These are phyloP conservation scores for Drosophila littoralis DNA, from an alignment of 1,140 invertebrate species.

Conservation along the genomic window DNA sequence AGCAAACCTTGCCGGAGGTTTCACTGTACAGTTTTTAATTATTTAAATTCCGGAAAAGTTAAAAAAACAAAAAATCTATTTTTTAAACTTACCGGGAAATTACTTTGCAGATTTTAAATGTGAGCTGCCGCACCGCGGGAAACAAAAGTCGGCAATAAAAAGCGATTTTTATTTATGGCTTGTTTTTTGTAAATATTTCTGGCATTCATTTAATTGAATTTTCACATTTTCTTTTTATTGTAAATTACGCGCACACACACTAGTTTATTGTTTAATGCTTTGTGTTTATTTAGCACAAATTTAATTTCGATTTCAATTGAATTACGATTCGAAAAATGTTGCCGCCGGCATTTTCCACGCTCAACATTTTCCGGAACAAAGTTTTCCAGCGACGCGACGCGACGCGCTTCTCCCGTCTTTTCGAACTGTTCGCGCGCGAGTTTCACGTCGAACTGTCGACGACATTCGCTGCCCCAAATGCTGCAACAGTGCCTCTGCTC, in stretches of 20 bases:
- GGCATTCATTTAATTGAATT: neutral
- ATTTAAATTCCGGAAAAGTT: neutral
- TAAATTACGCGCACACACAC: constrained; percentile 13
- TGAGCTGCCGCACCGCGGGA: neutral
- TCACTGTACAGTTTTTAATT: neutral
- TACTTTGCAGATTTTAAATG: neutral
- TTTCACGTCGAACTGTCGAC: constrained; percentile 71
- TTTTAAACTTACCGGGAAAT: constrained; percentile 19
- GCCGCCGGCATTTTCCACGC: constrained; percentile 66
- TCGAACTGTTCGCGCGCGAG: constrained; percentile 78
- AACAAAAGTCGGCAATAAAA: constrained; percentile 24
- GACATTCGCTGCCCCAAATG: constrained; percentile 8
- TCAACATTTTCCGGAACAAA: constrained; percentile 28
- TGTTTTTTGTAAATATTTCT: too few species aligned
- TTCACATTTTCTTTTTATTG: neutral
- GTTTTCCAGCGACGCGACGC: constrained; percentile 23
- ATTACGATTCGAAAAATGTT: constrained; percentile 54
- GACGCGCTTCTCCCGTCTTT: constrained; percentile 19
- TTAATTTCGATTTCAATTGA: constrained; percentile 52
- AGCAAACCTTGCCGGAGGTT: constrained; percentile 2
- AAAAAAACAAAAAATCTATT: neutral
- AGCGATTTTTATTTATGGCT: constrained; percentile 2
- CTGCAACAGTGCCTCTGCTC: constrained; percentile 7
- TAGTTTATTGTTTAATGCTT: constrained; percentile 30
- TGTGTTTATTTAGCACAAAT: constrained; percentile 33